Evolutionary conservation across 2,888 invertebrate genomes (phyloP).

Genomic region (Xanthia togata): DNA sequence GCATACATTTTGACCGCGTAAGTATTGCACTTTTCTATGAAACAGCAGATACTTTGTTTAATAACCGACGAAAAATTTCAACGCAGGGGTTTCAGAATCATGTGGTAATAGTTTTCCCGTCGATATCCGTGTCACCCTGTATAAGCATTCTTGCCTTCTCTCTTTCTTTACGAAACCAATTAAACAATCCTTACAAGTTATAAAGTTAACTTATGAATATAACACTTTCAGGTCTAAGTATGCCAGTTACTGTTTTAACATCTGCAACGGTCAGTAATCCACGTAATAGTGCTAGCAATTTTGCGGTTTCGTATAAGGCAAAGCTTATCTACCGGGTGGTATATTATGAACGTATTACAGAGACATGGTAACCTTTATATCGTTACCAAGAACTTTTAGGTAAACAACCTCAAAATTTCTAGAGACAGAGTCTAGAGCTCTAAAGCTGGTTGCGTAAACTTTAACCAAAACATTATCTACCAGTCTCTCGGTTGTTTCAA

Average conservation of each 20-base stretch:
- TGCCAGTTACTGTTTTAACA: neutral
- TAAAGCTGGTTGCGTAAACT: slow-evolving; percentile 4
- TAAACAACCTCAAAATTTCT: slow-evolving; percentile 8
- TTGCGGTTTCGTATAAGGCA: neutral
- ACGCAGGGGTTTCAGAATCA: too few species aligned
- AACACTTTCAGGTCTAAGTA: neutral
- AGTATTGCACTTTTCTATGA: too few species aligned
- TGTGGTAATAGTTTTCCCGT: too few species aligned
- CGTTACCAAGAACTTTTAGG: neutral
- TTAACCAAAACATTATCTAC: slow-evolving; percentile 2
- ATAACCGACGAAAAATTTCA: too few species aligned
- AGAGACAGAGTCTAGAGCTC: neutral
- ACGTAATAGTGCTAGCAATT: neutral
- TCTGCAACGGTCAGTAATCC: neutral
- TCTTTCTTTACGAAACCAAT: neutral
- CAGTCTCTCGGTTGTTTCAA: slow-evolving; percentile 2
- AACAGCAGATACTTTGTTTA: too few species aligned
- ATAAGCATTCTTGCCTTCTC: neutral
- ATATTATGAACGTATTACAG: slow-evolving; percentile 3
- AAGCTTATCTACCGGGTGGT: neutral
- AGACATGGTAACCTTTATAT: neutral
- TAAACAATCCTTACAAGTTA: neutral
- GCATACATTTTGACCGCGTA: too few species aligned
- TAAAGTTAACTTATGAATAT: neutral
- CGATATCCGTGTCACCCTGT: too few species aligned